phyloP scores from a whole-genome alignment of 2,888 invertebrate genomes.

The Oxytorus armatus region DNA sequence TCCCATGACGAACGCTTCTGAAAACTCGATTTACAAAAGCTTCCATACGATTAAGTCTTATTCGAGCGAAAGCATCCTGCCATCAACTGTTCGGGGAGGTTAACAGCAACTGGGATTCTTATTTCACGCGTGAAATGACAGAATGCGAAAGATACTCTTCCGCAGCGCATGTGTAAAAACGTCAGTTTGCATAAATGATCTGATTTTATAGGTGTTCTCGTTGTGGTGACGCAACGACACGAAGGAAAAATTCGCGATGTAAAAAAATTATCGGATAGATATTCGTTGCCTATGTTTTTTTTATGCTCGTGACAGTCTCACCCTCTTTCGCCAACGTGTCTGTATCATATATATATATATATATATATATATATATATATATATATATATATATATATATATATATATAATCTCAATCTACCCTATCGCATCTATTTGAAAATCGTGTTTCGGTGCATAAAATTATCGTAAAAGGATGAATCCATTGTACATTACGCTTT shows the following conservation, averaged over 20 bases:
- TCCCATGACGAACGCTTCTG: conserved; percentile 40
- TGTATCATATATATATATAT: conserved; percentile 4
- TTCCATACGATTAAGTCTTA: conserved; percentile 65
- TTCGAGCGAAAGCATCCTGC: conserved; percentile 50
- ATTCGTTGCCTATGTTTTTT: conserved; percentile 1
- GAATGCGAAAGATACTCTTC: conserved; percentile 1
- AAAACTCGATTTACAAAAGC: conserved; percentile 57
- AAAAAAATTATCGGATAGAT: conserved; percentile 18
- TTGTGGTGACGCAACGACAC: neutral
- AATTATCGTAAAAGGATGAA: conserved; percentile 55
- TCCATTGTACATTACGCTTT: conserved; percentile 20
- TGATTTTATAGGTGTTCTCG: neutral
- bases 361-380: conserved; percentile 10
- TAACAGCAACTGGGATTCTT: conserved; percentile 37
- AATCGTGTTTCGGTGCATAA: conserved; percentile 54
- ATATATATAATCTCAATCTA: conserved; percentile 15
- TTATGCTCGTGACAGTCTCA: conserved; percentile 1
- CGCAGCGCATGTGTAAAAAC: neutral
- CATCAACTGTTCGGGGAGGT: conserved; percentile 21
- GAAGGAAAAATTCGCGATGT: neutral
- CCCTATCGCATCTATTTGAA: conserved; percentile 36
- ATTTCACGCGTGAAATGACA: conserved; percentile 53
- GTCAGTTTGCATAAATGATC: conserved; percentile 1
- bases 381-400: conserved; percentile 11
- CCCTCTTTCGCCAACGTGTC: conserved; percentile 16